Evolutionary conservation across 2,888 invertebrate genomes (phyloP), one percentile per base, ranked within the genome.

Genomic region (Idaea biselata): DNA sequence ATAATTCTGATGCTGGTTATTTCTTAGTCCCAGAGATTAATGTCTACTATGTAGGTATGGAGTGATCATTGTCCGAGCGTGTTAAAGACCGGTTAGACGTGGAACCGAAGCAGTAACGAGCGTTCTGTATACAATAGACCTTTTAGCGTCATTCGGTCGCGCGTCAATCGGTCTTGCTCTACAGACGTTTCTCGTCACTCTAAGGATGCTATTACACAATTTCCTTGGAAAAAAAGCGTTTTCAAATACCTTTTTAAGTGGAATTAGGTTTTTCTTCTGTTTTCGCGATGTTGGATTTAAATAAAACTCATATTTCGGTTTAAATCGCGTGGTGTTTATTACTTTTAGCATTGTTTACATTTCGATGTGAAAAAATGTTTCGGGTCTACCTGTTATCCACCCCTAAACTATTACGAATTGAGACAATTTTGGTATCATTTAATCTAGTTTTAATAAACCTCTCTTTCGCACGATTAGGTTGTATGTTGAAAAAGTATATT

Each of bases 71-170:
- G 91, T 91, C 83, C 79, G 76, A 83, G 76, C 86, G 90, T 89
- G 91, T 90, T 91, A 90, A 91, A 88, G 91, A 90, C 91, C 89
- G 91, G 91, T 91, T 80, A 83, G 84, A 77, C 78, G 75, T 75
- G 79, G 78, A 77, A 80, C 79, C 76, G 79, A 77, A 77, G 81
- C 79, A 78, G 82, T 91, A 91, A 91, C 90, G 91, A 91, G 90
- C 86, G 77, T 83, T 85, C 85, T 86, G 91, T 89, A 91, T 92
- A 92, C 92, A 92, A 92, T 92, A 90, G 91, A 89, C 91, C 92
- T 91, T 91, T 92, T 92, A 92, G 87, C 88, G 92, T 92, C 92
- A 91, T 82, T 83, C 82, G 86, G 83, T 82, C 80, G 82, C 77
- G 81, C 86, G 92, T 92, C 92, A 92, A 91, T 92, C 92, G 82